Evolutionary conservation across 1,140 invertebrate genomes (phyloP).

Genomic region (Euura lappo): DNA sequence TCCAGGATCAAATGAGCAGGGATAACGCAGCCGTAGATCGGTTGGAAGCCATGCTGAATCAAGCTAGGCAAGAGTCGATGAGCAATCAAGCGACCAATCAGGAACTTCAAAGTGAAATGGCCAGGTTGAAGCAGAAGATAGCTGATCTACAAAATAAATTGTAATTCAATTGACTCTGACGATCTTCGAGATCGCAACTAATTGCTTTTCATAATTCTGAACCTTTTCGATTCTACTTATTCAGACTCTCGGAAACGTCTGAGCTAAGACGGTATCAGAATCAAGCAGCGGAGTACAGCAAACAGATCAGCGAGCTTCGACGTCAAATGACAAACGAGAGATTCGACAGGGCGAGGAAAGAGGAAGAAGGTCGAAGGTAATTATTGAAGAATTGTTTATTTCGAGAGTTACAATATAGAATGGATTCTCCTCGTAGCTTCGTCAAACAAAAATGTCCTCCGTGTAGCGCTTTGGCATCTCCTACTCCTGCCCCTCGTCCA

Average conservation of each 20-base stretch:
- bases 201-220: constrained; percentile 9
- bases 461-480: neutral
- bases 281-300: constrained; percentile 62
- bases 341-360: constrained; percentile 53
- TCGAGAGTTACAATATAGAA: neutral
- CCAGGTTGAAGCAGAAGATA: constrained; percentile 53
- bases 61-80: constrained; percentile 61
- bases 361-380: constrained; percentile 52
- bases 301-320: constrained; percentile 62
- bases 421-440: neutral
- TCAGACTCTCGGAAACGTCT: constrained; percentile 55
- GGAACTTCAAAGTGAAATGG: constrained; percentile 61
- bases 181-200: neutral
- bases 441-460: neutral
- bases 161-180: constrained; percentile 48
- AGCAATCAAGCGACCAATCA: constrained; percentile 58
- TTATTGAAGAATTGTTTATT: neutral
- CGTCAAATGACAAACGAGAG: constrained; percentile 64
- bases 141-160: constrained; percentile 59
- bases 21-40: constrained; percentile 56
- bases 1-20: constrained; percentile 56
- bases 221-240: constrained; percentile 21
- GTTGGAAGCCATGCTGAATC: constrained; percentile 60
- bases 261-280: constrained; percentile 63
- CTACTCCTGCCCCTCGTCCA: constrained; percentile 6